A percentile compares a stretch with the other conserved stretches of the same genome.
Conservation (phyloP, 2,888 invertebrate genomes). For the Ectemnius cavifrons region DNA sequence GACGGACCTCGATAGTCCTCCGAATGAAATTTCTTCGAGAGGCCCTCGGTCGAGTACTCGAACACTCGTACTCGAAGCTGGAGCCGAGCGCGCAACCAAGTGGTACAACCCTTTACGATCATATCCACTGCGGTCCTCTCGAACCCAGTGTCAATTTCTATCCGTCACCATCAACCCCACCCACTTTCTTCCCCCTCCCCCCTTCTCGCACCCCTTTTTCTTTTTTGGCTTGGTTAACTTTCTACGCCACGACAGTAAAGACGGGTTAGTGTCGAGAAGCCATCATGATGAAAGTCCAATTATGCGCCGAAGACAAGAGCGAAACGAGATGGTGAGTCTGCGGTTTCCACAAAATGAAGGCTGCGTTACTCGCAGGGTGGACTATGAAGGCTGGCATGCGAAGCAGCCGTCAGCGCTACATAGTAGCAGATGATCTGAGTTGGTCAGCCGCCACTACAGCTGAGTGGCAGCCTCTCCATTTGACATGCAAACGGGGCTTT, state of each 20-base stretch:
- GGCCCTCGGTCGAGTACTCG: conserved; percentile 38
- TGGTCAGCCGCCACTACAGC: conserved; percentile 57
- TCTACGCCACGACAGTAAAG: no score
- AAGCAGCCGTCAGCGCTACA: conserved; percentile 7
- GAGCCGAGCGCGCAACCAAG: not conserved
- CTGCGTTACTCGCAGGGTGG: not conserved
- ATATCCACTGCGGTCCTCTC: conserved; percentile 1
- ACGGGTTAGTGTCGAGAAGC: conserved; percentile 11
- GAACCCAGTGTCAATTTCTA: not conserved
- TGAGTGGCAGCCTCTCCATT: conserved; percentile 59
- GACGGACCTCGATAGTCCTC: conserved; percentile 40
- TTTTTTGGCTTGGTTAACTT: no score
- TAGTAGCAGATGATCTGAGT: conserved; percentile 54
- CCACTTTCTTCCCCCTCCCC: no score
- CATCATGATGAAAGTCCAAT: conserved; percentile 45
- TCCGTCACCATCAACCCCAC: not conserved
- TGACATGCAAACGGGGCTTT: conserved; percentile 68
- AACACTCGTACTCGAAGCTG: conserved; percentile 15
- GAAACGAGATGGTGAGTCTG: conserved; percentile 29
- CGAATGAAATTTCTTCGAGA: conserved; percentile 55
- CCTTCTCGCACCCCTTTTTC: no score
- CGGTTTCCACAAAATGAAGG: conserved; percentile 24
- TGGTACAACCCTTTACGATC: not conserved
- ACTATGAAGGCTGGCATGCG: no score
- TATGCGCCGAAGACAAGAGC: conserved; percentile 19